Percentiles rank a stretch among this genome's conserved stretches.
Evolutionary conservation across 2,797 vertebrate species (phyloP).

Genomic region (Margarornis squamiger): DNA sequence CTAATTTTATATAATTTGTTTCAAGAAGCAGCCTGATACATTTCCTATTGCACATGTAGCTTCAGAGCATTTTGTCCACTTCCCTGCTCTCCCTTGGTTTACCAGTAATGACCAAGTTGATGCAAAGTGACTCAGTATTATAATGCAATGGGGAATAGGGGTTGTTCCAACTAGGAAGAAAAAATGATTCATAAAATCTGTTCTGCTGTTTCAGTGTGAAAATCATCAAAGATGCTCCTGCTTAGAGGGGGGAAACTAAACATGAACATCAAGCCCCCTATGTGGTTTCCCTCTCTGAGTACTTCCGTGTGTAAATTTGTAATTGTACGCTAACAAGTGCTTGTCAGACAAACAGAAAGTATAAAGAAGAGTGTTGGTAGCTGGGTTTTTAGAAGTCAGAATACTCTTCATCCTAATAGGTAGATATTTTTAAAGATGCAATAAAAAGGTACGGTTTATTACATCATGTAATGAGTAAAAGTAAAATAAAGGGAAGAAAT

Average conservation of each 20-base stretch:
- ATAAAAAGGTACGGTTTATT: background rate
- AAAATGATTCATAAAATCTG: slow-evolving; percentile 46
- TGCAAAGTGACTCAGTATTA: slow-evolving; percentile 33
- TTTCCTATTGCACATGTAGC: fast-evolving
- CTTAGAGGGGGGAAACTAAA: background rate
- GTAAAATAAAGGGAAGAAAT: background rate
- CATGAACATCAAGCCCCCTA: background rate
- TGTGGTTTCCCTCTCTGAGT: background rate
- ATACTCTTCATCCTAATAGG: background rate
- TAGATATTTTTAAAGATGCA: background rate
- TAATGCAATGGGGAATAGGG: slow-evolving; percentile 3
- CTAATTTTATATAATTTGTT: background rate
- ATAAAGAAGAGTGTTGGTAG: background rate
- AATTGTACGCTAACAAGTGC: background rate
- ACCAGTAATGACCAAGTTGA: background rate
- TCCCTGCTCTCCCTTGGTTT: background rate
- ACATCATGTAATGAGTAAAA: background rate
- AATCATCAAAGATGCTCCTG: slow-evolving; percentile 6
- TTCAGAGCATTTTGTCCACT: background rate
- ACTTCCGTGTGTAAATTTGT: background rate
- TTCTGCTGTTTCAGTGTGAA: slow-evolving; percentile 37
- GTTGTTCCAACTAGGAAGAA: slow-evolving; percentile 25
- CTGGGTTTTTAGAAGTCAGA: background rate
- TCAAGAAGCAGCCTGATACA: background rate
- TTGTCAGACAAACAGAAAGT: background rate